Conservation (phyloP, 2,113 vertebrate genomes). For the Coturnix japonica region DNA sequence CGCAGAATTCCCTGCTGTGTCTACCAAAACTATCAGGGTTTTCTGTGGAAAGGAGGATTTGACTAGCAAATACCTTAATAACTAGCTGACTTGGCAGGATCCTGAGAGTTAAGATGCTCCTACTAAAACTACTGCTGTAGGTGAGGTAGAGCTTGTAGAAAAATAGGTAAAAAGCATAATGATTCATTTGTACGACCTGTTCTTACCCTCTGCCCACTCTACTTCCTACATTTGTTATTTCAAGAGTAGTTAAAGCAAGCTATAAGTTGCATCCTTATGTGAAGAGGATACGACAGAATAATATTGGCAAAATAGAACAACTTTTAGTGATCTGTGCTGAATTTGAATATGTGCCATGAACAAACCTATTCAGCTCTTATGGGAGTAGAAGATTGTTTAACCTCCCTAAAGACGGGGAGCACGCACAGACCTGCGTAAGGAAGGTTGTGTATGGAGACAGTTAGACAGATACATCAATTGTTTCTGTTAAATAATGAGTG, state of each 20-base stretch:
- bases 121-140: not conserved
- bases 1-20: not conserved
- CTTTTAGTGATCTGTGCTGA: not conserved
- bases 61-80: not conserved
- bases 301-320: not conserved
- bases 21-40: not conserved
- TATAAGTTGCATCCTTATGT: not conserved
- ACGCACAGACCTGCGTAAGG: not conserved
- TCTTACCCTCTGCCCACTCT: not conserved
- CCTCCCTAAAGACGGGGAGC: not conserved
- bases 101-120: not conserved
- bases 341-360: not conserved
- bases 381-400: not conserved
- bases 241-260: not conserved
- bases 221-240: not conserved
- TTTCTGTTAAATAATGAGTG: not conserved
- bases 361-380: not conserved
- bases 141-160: not conserved
- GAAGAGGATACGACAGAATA: not conserved
- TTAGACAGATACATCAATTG: not conserved
- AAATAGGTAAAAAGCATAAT: not conserved
- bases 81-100: not conserved
- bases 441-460: not conserved
- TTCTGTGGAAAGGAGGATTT: not conserved
- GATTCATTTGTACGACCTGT: not conserved